Percentiles rank a stretch among this genome's conserved stretches.
phyloP scores from a whole-genome alignment of 1,140 invertebrate genomes.

The Belonocnema kinseyi region DNA sequence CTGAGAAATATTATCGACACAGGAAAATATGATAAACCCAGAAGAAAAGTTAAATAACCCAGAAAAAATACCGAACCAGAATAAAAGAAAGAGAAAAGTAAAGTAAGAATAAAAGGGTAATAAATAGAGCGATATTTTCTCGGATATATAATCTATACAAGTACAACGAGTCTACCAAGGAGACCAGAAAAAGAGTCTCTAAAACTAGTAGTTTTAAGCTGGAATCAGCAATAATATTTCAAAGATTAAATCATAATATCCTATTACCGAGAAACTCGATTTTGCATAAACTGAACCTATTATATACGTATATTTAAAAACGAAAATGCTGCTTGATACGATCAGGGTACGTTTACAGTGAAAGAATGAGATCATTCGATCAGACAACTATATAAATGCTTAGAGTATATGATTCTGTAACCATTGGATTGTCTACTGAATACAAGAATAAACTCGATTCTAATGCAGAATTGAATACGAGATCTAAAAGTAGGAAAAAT shows the following conservation, averaged over 20 bases:
- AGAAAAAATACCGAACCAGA: background rate
- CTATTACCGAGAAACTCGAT: slow-evolving; percentile 1
- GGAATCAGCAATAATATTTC: background rate
- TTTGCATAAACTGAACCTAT: background rate
- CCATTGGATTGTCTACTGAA: no score
- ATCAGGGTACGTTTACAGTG: no score
- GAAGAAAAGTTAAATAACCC: background rate
- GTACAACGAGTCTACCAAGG: background rate
- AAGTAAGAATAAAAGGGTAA: background rate
- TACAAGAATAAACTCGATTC: no score
- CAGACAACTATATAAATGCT: no score
- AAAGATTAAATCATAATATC: slow-evolving; percentile 3
- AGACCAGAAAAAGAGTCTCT: background rate
- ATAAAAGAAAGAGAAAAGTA: background rate
- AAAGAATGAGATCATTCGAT: no score
- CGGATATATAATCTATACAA: background rate
- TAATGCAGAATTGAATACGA: no score
- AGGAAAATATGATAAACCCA: background rate
- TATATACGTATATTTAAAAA: background rate
- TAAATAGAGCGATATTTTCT: no score
- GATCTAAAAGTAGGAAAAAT: no score
- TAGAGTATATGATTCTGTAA: no score
- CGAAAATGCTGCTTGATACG: no score
- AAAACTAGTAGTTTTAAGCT: background rate
- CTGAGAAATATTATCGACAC: background rate